Evolutionary conservation across 2,797 vertebrate genomes (phyloP), one percentile per base, ranked within the genome.

Genomic region (Myotis planiceps): DNA sequence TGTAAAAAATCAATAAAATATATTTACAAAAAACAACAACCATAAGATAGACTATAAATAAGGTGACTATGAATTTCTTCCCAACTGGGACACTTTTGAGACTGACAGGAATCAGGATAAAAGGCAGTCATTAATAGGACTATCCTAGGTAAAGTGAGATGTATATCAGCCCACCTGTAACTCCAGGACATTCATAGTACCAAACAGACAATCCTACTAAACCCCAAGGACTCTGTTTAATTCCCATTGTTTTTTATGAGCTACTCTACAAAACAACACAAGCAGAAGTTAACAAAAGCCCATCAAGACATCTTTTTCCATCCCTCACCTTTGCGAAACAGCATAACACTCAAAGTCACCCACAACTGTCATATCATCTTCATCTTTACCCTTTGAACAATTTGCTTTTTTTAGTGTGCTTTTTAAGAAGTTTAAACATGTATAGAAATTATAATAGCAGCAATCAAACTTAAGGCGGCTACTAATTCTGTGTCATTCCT

Each of bases 401-500:
- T 34, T 9, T 72, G 47, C 18, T 79, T 15, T 51, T 75, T 68
- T 97, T 69, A 85, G 18, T 85, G 34, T 85, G 27, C 51, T 85
- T 90, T 75, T 53, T 91, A 0, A 55, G 4, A 95, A 74, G 8
- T 8, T 55, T 47, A 78, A 90, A 55, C 51, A 29, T 60, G 27
- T 55, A 76, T 5, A 34, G 23, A 96, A 89, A 83, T 83, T 69
- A 65, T 19, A 81, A 81, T 25, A 92, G 37, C 0, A 85, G 27
- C 29, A 39, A 75, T 51, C 66, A 92, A 90, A 81, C 45, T 80
- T 71, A 93, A 87, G 45, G 23, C 8, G 49, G 49, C 37, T 93
- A 78, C 42, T 87, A 68, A 90, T 81, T 88, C 32, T 90, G 68
- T 58, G 88, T 71, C 81, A 49, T 90, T 85, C 72, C 34, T 34